phyloP scores from a whole-genome alignment of 2,797 vertebrate species.

The Anas flavirostris region DNA sequence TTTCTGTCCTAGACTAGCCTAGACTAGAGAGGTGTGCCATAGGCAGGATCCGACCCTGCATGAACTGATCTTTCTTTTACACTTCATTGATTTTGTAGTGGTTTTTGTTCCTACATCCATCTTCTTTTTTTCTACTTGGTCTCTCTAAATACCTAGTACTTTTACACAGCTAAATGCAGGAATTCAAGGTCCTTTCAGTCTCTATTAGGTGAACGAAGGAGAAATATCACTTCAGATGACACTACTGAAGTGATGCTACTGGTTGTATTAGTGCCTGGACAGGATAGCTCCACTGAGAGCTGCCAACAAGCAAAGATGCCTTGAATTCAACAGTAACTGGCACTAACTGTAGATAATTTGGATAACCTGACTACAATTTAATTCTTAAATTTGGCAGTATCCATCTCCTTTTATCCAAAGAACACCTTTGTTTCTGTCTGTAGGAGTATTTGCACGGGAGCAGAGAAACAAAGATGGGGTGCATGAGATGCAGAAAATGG shows the following conservation, averaged over 20 bases:
- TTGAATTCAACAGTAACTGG: background rate
- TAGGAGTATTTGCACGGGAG: background rate
- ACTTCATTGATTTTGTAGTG: background rate
- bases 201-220: constrained; percentile 5
- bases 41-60: background rate
- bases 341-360: background rate
- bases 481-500: background rate
- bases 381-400: background rate
- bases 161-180: background rate
- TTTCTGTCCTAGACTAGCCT: background rate
- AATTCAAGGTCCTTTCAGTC: background rate
- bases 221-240: constrained; percentile 6
- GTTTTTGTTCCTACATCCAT: background rate
- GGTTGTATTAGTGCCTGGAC: background rate
- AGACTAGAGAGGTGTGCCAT: background rate
- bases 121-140: background rate
- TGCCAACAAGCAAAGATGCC: background rate
- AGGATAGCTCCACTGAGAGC: background rate
- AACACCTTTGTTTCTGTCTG: background rate
- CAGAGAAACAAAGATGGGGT: background rate
- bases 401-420: background rate
- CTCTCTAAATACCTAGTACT: background rate
- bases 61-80: background rate
- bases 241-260: background rate
- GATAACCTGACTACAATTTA: background rate